Evolutionary conservation across 2,888 invertebrate species (phyloP).

Genomic region (Xylophagus ater): DNA sequence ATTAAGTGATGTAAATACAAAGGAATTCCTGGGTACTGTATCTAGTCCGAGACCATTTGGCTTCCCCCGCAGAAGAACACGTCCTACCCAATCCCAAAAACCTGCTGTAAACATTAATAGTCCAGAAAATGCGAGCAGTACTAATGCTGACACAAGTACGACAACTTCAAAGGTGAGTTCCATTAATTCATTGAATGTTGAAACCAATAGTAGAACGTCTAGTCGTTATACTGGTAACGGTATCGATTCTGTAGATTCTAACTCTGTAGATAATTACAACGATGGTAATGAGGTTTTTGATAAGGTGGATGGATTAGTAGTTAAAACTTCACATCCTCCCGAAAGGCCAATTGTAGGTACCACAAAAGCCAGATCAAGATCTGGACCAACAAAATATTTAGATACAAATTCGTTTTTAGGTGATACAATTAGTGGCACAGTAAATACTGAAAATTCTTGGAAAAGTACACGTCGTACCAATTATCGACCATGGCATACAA

Average conservation of each 20-base stretch:
- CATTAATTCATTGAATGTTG: slow-evolving; percentile 15
- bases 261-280: slow-evolving; percentile 12
- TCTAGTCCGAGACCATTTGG: slow-evolving; percentile 46
- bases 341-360: background rate
- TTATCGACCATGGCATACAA: slow-evolving; percentile 15
- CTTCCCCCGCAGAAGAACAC: slow-evolving; percentile 40
- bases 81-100: slow-evolving; percentile 28
- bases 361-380: background rate
- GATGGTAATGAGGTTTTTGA: too few species aligned
- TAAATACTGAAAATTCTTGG: slow-evolving; percentile 19
- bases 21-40: slow-evolving; percentile 32
- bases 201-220: slow-evolving; percentile 10
- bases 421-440: too few species aligned
- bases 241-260: slow-evolving; percentile 12
- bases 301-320: too few species aligned
- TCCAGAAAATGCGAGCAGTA: slow-evolving; percentile 22
- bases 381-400: background rate
- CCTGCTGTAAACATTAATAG: slow-evolving; percentile 21
- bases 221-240: slow-evolving; percentile 9
- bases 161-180: slow-evolving; percentile 34
- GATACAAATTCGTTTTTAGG: background rate
- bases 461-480: slow-evolving; percentile 15
- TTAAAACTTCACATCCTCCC: too few species aligned
- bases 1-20: slow-evolving; percentile 23
- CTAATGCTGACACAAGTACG: slow-evolving; percentile 15